Percentiles rank a stretch among this genome's conserved stretches.
phyloP scores from a whole-genome alignment of 2,888 invertebrate species.

The Oithona nana region DNA sequence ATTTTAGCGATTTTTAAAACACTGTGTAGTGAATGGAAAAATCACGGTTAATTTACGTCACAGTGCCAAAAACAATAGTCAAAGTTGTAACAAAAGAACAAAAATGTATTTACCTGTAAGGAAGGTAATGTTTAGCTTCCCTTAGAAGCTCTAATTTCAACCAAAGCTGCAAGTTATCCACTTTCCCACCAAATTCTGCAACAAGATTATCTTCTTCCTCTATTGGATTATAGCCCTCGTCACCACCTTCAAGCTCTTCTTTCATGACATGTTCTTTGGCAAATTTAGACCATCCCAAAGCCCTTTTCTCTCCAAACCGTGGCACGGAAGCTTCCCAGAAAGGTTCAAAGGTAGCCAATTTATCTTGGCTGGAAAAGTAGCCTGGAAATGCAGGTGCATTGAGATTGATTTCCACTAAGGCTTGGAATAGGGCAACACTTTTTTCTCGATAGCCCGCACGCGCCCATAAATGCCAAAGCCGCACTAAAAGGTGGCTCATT shows the following conservation, averaged over 20 bases:
- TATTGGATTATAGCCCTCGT: too few species aligned
- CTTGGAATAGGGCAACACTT: neutral
- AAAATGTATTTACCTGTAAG: too few species aligned
- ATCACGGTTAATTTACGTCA: too few species aligned
- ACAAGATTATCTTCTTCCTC: constrained; percentile 1
- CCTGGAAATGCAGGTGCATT: constrained; percentile 10
- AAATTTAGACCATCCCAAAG: constrained; percentile 27
- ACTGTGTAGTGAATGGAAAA: too few species aligned
- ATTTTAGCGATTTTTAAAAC: too few species aligned
- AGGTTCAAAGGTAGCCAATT: constrained; percentile 26
- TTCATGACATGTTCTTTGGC: constrained; percentile 17
- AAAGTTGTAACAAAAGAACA: too few species aligned
- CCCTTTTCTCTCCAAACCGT: constrained; percentile 27
- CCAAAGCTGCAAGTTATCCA: neutral
- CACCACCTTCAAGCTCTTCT: neutral
- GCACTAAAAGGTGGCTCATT: neutral
- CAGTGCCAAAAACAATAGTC: too few species aligned
- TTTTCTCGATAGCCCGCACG: constrained; percentile 3
- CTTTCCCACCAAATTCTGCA: neutral
- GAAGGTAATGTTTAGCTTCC: constrained; percentile 26
- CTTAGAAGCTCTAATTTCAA: constrained; percentile 21
- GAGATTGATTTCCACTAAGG: constrained; percentile 14
- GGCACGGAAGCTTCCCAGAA: constrained; percentile 30
- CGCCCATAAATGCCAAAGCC: neutral
- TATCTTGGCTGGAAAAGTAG: constrained; percentile 21